Percentiles rank a stretch among this genome's conserved stretches.
Conservation (phyloP, 35 echinoderm and acorn worm genomes). For the Apostichopus californicus region DNA sequence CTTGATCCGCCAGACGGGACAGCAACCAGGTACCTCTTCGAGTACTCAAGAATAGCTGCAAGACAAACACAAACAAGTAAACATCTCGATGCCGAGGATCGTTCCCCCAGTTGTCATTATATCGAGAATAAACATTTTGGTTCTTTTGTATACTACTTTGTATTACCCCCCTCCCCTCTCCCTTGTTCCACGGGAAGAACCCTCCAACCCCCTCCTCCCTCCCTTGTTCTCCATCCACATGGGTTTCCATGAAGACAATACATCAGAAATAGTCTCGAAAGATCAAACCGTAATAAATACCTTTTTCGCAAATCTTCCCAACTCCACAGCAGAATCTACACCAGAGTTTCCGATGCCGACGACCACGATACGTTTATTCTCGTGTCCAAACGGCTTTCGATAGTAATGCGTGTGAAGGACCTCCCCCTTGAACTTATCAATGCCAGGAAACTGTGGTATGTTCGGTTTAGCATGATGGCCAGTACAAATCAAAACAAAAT, state of each 20-base stretch:
- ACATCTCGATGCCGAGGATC: too few species aligned
- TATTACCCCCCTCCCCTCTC: too few species aligned
- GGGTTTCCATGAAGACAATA: too few species aligned
- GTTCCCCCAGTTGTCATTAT: too few species aligned
- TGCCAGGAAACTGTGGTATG: slow-evolving; percentile 59
- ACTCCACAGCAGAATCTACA: slow-evolving; percentile 73
- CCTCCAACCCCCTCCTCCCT: too few species aligned
- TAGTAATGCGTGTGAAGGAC: slow-evolving; percentile 75
- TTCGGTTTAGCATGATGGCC: slow-evolving; percentile 63
- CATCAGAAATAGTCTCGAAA: too few species aligned
- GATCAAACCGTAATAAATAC: not conserved
- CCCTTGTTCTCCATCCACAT: too few species aligned
- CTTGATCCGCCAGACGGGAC: slow-evolving; percentile 37
- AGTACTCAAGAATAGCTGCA: slow-evolving; percentile 77
- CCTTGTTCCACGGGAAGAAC: too few species aligned
- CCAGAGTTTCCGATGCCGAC: slow-evolving; percentile 82
- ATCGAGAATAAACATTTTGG: too few species aligned
- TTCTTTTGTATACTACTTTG: too few species aligned
- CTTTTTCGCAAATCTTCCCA: slow-evolving; percentile 25
- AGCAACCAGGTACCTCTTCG: slow-evolving; percentile 68
- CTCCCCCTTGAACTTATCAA: slow-evolving; percentile 69
- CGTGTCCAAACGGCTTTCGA: slow-evolving; percentile 45
- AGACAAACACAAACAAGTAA: not conserved
- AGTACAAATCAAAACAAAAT: slow-evolving; percentile 51
- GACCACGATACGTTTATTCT: slow-evolving; percentile 70